Percentiles rank a stretch among this genome's conserved stretches.
These are phyloP conservation scores for Perizoma flavofasciatum DNA, from an alignment of 2,888 invertebrate genomes.

Conservation along the genomic window DNA sequence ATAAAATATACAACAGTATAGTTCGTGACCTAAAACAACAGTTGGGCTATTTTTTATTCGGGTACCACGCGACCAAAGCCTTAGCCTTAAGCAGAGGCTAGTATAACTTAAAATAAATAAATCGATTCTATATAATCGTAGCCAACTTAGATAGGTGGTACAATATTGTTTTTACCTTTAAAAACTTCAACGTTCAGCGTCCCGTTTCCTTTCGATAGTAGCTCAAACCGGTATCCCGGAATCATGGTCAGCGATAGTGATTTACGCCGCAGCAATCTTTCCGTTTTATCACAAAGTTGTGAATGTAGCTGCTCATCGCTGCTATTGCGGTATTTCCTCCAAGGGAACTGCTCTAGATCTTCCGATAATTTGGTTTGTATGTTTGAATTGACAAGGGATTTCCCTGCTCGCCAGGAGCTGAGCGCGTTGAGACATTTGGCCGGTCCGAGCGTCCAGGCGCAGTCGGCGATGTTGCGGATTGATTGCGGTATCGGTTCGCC, in stretches of 20 bases:
- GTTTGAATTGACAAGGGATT: slow-evolving; percentile 49
- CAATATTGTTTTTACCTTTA: slow-evolving; percentile 60
- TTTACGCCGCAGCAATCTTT: slow-evolving; percentile 76
- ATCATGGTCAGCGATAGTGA: slow-evolving; percentile 76
- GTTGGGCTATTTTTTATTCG: too few relatives aligned
- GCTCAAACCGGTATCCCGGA: slow-evolving; percentile 77
- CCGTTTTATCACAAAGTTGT: slow-evolving; percentile 76
- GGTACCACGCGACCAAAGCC: too few relatives aligned
- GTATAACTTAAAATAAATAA: too few relatives aligned
- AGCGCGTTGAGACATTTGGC: slow-evolving; percentile 83
- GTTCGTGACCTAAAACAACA: too few relatives aligned
- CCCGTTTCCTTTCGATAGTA: slow-evolving; percentile 80
- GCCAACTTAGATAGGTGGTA: too few relatives aligned
- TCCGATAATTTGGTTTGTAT: slow-evolving; percentile 48
- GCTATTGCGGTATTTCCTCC: slow-evolving; percentile 66
- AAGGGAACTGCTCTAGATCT: slow-evolving; percentile 68
- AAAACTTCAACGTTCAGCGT: slow-evolving; percentile 75
- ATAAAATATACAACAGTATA: too few relatives aligned
- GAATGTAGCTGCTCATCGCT: slow-evolving; percentile 77
- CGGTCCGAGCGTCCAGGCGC: slow-evolving; percentile 66
- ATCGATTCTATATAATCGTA: too few relatives aligned
- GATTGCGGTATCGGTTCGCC: slow-evolving; percentile 48
- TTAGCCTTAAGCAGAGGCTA: too few relatives aligned
- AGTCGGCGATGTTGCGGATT: slow-evolving; percentile 50
- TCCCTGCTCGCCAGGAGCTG: slow-evolving; percentile 78